A percentile compares a stretch with the other conserved stretches of the same genome.
Evolutionary conservation across 1,140 invertebrate genomes (phyloP).

Genomic region (Lanistes nyassanus): DNA sequence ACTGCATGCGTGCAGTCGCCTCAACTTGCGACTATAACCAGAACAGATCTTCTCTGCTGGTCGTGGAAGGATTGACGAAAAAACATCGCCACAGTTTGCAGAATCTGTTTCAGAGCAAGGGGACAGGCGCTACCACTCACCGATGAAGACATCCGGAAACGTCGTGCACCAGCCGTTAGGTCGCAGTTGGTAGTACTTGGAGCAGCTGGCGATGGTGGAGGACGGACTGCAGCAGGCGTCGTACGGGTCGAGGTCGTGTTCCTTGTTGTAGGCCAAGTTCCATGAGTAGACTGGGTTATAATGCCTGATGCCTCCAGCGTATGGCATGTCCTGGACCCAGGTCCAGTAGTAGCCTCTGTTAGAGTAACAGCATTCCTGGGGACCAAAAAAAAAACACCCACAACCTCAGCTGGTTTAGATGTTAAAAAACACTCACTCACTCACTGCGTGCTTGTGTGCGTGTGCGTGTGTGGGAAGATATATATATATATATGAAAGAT

Average conservation of each 20-base stretch:
- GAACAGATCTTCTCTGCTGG: too few relatives aligned
- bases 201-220: background rate
- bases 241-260: background rate
- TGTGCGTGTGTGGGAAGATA: too few relatives aligned
- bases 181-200: background rate
- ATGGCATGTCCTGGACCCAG: background rate
- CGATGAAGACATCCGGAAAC: background rate
- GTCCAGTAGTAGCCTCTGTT: background rate
- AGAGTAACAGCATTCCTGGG: background rate
- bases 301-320: background rate
- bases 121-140: background rate
- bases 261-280: background rate
- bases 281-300: background rate
- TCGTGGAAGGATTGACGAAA: too few relatives aligned
- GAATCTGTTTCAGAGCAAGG: too few relatives aligned
- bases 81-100: too few relatives aligned
- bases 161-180: background rate
- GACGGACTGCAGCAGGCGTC: background rate
- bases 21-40: too few relatives aligned
- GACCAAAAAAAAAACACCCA: background rate
- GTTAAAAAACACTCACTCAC: too few relatives aligned
- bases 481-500: too few relatives aligned
- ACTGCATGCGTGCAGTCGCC: too few relatives aligned
- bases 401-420: too few relatives aligned
- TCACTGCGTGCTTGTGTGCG: too few relatives aligned